Percentiles rank a stretch among this genome's conserved stretches.
Conservation (phyloP, 2,113 vertebrate species). For the Arvicanthis niloticus region DNA sequence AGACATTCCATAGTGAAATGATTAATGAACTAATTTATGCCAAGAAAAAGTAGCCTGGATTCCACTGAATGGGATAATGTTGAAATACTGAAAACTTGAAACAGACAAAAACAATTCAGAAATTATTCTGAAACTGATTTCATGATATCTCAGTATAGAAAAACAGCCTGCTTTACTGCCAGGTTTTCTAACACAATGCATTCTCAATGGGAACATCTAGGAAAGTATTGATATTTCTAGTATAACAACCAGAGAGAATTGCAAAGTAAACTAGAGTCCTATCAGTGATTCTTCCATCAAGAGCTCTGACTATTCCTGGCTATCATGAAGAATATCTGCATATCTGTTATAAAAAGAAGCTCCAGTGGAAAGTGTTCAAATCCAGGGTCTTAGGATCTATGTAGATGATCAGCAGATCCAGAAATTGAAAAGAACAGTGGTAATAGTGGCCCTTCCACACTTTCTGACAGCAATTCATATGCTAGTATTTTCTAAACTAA, state of each 20-base stretch:
- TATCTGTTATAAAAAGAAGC: background rate
- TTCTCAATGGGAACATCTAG: background rate
- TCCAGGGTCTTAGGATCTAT: too few species aligned
- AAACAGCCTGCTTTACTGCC: background rate
- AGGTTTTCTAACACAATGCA: background rate
- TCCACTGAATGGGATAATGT: background rate
- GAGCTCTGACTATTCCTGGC: too few species aligned
- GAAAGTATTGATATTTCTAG: background rate
- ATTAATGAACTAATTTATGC: background rate
- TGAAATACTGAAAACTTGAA: background rate
- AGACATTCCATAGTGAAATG: background rate
- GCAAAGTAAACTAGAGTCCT: background rate
- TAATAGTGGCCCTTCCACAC: background rate
- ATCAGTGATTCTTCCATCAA: too few species aligned
- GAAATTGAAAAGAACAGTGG: background rate
- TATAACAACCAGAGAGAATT: background rate
- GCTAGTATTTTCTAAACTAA: background rate
- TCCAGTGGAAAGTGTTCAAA: too few species aligned
- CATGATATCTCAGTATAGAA: background rate
- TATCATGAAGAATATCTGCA: background rate
- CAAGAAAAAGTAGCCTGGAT: background rate
- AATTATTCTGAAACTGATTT: background rate
- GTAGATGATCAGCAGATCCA: background rate
- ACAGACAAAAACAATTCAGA: background rate
- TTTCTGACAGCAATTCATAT: background rate